Evolutionary conservation across 2,113 vertebrate genomes (phyloP).

Genomic region (Marcusenius ussheri): DNA sequence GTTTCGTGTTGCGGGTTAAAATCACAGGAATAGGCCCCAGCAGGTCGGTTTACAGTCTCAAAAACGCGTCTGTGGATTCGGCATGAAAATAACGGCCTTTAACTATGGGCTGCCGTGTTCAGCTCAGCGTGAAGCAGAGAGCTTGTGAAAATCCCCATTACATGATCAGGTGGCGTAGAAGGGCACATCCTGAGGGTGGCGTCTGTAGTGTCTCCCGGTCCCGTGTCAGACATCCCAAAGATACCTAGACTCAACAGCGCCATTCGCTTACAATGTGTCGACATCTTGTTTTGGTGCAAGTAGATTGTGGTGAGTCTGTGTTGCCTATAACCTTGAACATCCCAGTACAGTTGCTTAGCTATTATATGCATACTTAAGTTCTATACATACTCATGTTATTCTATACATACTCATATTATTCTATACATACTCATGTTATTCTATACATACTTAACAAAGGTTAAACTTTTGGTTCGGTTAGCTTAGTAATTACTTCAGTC

Average conservation of each 20-base stretch:
- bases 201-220: background rate
- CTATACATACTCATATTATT: background rate
- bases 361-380: background rate
- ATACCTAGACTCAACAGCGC: background rate
- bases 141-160: background rate
- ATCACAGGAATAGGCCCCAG: background rate
- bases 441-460: background rate
- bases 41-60: background rate
- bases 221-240: background rate
- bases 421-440: background rate
- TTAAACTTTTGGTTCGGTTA: background rate
- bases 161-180: background rate
- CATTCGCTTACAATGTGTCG: background rate
- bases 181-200: background rate
- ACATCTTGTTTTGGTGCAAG: background rate
- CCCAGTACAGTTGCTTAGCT: background rate
- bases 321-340: background rate
- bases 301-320: background rate
- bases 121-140: background rate
- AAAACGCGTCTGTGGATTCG: background rate
- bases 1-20: background rate
- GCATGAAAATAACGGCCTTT: background rate
- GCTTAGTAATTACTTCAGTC: background rate
- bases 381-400: background rate
- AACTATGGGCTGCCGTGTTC: background rate